These are phyloP conservation scores for Ceratina australensis DNA, from an alignment of 1,140 invertebrate species.

Conservation along the genomic window DNA sequence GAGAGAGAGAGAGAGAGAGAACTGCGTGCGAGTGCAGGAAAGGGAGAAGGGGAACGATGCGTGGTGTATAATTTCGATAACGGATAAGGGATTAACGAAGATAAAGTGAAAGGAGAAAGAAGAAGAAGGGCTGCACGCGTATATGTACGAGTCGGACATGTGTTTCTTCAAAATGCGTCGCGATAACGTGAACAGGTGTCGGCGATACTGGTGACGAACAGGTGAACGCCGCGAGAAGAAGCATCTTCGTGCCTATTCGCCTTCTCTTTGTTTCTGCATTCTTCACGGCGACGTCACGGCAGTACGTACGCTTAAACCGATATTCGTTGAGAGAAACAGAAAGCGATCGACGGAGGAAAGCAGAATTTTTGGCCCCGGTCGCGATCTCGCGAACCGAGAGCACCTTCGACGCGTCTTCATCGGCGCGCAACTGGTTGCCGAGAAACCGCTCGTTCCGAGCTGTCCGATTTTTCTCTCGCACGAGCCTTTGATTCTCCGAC, in stretches of 20 bases:
- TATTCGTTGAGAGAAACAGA: no score
- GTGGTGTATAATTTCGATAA: neutral
- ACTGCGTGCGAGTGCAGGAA: neutral
- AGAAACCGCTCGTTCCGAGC: no score
- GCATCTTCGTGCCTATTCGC: neutral
- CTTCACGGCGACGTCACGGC: no score
- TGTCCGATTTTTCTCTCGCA: no score
- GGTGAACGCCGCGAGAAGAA: neutral
- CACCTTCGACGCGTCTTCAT: neutral
- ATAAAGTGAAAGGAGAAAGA: neutral
- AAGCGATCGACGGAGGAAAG: no score
- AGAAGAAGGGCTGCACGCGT: neutral
- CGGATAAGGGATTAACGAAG: neutral
- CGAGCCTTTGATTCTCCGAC: neutral
- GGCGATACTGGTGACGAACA: neutral
- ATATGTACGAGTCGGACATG: neutral
- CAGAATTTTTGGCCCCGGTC: no score
- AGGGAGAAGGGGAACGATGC: neutral
- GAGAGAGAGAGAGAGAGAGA: neutral
- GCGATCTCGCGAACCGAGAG: no score
- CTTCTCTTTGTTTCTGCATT: no score
- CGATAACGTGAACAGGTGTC: neutral
- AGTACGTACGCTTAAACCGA: no score
- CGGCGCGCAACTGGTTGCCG: neutral
- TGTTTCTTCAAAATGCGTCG: constrained; percentile 15